Conservation (phyloP, 1,140 invertebrate genomes). For the Nasonia longicornis region DNA sequence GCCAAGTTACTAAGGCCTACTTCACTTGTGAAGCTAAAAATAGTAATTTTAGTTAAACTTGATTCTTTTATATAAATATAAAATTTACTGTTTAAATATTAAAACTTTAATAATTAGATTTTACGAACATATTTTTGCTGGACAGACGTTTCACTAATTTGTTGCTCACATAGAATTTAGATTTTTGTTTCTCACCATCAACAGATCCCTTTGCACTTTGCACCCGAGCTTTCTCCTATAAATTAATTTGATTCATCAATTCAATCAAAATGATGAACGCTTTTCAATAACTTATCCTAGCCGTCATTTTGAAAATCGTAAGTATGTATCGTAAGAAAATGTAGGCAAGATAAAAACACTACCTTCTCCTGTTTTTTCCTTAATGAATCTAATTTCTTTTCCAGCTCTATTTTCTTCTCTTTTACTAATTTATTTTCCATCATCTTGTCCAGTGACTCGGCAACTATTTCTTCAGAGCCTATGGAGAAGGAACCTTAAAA, state of each 20-base stretch:
- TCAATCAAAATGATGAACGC: neutral
- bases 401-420: conserved; percentile 85
- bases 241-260: neutral
- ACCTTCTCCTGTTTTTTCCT: conserved; percentile 89
- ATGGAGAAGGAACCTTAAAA: conserved; percentile 43
- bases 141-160: conserved; percentile 84
- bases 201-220: conserved; percentile 72
- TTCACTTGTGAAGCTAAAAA: conserved; percentile 63
- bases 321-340: neutral
- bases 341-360: conserved; percentile 36
- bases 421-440: conserved; percentile 84
- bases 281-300: neutral
- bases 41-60: neutral
- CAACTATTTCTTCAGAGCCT: conserved; percentile 74
- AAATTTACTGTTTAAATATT: neutral
- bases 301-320: conserved; percentile 2
- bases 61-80: neutral
- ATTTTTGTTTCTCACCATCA: conserved; percentile 73
- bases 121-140: conserved; percentile 84
- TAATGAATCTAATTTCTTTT: conserved; percentile 88
- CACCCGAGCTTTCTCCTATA: conserved; percentile 72
- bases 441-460: conserved; percentile 84
- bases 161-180: conserved; percentile 80
- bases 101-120: neutral
- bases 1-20: conserved; percentile 55